Base-by-base conservation (phyloP, 2,113 vertebrate genomes). In the Xiphias gladius region DNA sequence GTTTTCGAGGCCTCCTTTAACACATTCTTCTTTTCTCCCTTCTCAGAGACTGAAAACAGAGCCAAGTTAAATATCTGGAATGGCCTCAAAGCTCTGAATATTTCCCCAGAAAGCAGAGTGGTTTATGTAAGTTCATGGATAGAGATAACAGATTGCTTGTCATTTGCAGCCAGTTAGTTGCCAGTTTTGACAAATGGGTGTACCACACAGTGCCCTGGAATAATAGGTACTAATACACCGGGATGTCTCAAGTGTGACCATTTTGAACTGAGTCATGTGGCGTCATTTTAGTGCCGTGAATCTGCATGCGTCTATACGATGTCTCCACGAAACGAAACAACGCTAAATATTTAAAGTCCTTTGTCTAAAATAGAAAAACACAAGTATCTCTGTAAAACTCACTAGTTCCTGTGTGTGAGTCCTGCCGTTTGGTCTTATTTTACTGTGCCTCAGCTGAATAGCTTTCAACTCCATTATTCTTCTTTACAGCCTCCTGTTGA, bases 11-110 rank as follows among this genome's bases (percentile, higher is more conserved):
- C 70, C 68, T 87, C 61, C 59, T 65, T 76, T 82, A 58, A 87
- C 28, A 64, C 71, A 63, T 80, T 83, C 79, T 35, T 55, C 80
- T 54, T 90, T 80, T 67, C 68, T 82, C 75, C 77, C 26, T 26
- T 75, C 80, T 80, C 73, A 43, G 48, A 76, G 76, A 79, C 65
- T 50, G 73, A 85, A 86, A 86, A 73, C 64, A 3, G 62, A 81
- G 92, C 90, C 89, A 92, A 94, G 75, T 80, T 76, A 89, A 95
- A 93, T 92, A 91, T 87, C 86, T 92, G 89, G 73, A 83, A 26
- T 62, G 79, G 84, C 86, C 82, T 93, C 80, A 86, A 87, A 91
- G 88, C 74, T 79, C 65, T 3, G 82, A 86, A 77, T 79, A 72
- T 86, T 93, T 92, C 86, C 22, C 6, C 57, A 46, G 76, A 90